Evolutionary conservation across 92 coral and sea anemone genomes (phyloP), one percentile per base, ranked within the genome.

Genomic region (Epizoanthus scotinus): DNA sequence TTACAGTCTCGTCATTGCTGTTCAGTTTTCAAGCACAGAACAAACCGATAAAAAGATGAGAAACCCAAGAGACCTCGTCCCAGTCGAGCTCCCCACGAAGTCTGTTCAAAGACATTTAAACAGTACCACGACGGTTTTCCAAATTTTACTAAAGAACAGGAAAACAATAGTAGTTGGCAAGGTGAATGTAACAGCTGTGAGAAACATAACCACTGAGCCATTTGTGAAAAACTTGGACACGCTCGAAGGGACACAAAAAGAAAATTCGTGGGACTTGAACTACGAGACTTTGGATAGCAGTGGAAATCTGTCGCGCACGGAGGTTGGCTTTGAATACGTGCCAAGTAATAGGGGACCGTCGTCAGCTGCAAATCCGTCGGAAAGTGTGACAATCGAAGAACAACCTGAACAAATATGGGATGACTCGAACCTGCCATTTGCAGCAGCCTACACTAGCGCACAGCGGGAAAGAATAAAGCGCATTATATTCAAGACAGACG

Each of bases 241-340:
- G 34, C 53, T 75, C 3, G 47, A 75, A 22, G 55, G 59, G 25
- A 21, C 29, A 14, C 56, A 75, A 13, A 59, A 36, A 3, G 69
- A 29, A 9, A 75, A 6, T 59, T 40, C 8, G 69, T 75, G 55
- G 57, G 69, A 47, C 25, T 60, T 75, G 14, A 59, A 60, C 57
- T 75, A 75, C 55, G 67, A 59, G 20, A 75, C 81, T 5, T 60
- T 75, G 53, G 66, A 75, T 55, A 75, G 81, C 28, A 75, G 68
- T 24, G 81, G 81, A 38, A 75, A 75, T 21, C 56, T 63, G 59
- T 75, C 81, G 8, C 56, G 60, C 12, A 75, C 81, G 6, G 54
- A 58, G 10, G 81, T 75, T 15, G 81, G 47, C 24, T 40, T 75
- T 75, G 81, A 75, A 42, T 75, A 75, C 34, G 81, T 75, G 58